Percentiles rank a stretch among this genome's conserved stretches.
Evolutionary conservation across 2,797 vertebrate genomes (phyloP).

Genomic region (Catamblyrhynchus diadema): DNA sequence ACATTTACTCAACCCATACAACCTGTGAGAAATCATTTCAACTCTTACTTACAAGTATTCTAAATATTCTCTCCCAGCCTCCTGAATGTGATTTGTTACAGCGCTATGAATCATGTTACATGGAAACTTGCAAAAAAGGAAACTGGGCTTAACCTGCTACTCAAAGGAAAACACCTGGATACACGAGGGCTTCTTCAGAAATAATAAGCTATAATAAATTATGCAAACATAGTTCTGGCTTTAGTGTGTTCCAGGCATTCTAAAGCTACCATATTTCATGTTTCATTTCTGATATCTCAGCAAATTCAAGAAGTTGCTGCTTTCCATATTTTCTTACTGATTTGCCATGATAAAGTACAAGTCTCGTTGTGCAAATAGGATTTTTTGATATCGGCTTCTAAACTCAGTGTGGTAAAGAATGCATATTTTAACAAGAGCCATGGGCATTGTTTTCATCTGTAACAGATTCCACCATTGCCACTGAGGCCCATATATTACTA

Average conservation of each 20-base stretch:
- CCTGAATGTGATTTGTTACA: background rate
- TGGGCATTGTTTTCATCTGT: background rate
- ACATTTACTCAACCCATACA: background rate
- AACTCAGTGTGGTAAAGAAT: background rate
- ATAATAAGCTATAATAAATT: background rate
- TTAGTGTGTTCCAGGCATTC: background rate
- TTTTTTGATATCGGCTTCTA: background rate
- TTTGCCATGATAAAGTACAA: background rate
- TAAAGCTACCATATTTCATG: background rate
- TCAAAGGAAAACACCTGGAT: background rate
- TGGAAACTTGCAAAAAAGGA: background rate
- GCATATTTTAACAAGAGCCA: background rate
- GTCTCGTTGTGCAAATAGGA: background rate
- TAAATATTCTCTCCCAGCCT: background rate
- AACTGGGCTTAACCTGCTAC: background rate
- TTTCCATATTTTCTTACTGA: background rate
- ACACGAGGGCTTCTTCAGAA: background rate
- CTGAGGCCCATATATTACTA: background rate
- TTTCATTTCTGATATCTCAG: background rate
- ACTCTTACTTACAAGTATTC: background rate
- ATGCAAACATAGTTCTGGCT: background rate
- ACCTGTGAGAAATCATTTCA: background rate
- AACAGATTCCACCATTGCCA: background rate
- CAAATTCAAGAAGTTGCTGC: background rate
- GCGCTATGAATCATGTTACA: background rate